These are phyloP conservation scores for Rattus rattus DNA, from an alignment of 2,113 vertebrate species.

Conservation along the genomic window DNA sequence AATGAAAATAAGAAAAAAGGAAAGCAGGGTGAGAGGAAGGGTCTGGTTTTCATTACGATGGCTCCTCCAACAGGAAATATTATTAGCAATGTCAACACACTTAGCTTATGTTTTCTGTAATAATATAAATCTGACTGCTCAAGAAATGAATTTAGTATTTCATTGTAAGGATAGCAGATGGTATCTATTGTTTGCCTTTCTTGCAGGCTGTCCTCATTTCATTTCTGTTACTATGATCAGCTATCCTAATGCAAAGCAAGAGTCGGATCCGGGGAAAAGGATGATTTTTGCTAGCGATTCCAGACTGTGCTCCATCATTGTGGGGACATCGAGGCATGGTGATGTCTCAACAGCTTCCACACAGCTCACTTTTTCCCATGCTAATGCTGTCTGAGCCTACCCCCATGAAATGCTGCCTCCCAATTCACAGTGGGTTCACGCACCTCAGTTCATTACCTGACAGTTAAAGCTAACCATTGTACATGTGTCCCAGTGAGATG, in stretches of 20 bases:
- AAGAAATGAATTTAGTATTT: slow-evolving; percentile 11
- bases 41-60: not conserved
- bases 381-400: not conserved
- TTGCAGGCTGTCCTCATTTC: not conserved
- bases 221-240: not conserved
- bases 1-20: not conserved
- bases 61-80: not conserved
- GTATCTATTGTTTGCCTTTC: not conserved
- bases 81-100: not conserved
- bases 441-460: not conserved
- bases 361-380: no score
- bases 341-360: not conserved
- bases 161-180: not conserved
- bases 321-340: not conserved
- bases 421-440: not conserved
- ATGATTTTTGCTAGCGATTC: not conserved
- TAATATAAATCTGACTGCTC: not conserved
- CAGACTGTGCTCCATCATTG: not conserved
- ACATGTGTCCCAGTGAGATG: not conserved
- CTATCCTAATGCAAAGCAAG: not conserved
- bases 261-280: not conserved
- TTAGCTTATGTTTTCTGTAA: not conserved
- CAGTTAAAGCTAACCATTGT: not conserved
- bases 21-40: not conserved
- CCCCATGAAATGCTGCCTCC: not conserved